These are phyloP conservation scores for Dicycla oo DNA, from an alignment of 2,888 invertebrate species.

Conservation along the genomic window DNA sequence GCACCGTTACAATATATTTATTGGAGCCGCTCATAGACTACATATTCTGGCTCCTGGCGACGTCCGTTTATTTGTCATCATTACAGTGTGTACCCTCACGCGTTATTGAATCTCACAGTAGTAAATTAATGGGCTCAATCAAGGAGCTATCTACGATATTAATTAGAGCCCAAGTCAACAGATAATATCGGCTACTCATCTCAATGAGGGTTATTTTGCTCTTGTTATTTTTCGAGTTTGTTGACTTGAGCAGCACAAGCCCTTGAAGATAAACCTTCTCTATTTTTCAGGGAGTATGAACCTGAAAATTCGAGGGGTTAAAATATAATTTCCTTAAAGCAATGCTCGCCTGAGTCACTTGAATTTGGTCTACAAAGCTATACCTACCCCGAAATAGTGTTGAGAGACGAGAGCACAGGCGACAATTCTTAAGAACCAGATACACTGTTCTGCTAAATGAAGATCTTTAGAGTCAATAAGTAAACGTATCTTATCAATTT, in stretches of 20 bases:
- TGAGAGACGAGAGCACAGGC: not conserved
- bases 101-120: conserved; percentile 51
- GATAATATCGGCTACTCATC: conserved; percentile 31
- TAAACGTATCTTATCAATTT: not conserved
- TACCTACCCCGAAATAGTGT: conserved; percentile 1
- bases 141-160: conserved; percentile 36
- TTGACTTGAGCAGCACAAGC: too few relatives aligned
- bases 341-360: not conserved
- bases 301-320: not conserved
- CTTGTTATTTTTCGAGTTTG: conserved; percentile 11
- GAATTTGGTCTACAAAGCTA: not conserved
- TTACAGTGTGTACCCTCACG: conserved; percentile 47
- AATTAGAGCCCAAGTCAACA: conserved; percentile 24
- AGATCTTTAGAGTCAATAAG: not conserved
- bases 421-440: not conserved
- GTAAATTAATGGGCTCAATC: conserved; percentile 50
- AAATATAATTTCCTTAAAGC: not conserved
- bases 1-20: conserved; percentile 55
- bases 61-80: conserved; percentile 60
- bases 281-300: not conserved
- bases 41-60: conserved; percentile 42
- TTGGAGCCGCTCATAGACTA: conserved; percentile 48
- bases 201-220: conserved; percentile 29
- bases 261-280: too few relatives aligned
- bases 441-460: not conserved